phyloP scores from a whole-genome alignment of 2,797 vertebrate species.

The Epinephelus awoara region DNA sequence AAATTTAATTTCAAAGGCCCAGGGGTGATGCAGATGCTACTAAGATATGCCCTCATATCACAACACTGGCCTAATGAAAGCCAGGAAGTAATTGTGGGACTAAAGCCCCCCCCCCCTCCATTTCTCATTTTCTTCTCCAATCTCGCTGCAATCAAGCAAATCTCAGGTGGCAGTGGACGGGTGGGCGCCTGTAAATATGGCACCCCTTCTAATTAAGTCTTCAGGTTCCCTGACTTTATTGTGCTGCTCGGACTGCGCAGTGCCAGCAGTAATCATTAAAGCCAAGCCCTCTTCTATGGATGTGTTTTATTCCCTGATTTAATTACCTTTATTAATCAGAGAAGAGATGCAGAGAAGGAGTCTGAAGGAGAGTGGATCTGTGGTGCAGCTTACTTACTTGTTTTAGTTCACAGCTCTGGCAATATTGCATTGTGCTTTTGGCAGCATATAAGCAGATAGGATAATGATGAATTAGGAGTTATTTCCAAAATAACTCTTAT shows the following conservation, averaged over 20 bases:
- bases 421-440: constrained; percentile 70
- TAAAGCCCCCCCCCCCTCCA: constrained; percentile 38
- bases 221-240: constrained; percentile 82
- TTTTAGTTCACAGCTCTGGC: constrained; percentile 64
- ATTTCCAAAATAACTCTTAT: constrained; percentile 70
- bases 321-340: constrained; percentile 87
- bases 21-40: constrained; percentile 35
- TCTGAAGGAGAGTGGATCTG: constrained; percentile 34
- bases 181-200: constrained; percentile 79
- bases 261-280: constrained; percentile 84
- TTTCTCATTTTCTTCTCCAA: constrained; percentile 80
- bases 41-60: constrained; percentile 65
- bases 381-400: constrained; percentile 70
- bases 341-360: constrained; percentile 41
- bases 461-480: constrained; percentile 82
- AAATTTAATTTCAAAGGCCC: constrained; percentile 28
- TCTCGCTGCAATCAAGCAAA: constrained; percentile 79
- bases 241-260: constrained; percentile 69
- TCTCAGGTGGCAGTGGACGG: constrained; percentile 76
- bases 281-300: constrained; percentile 71
- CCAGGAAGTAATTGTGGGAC: constrained; percentile 68
- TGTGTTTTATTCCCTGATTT: constrained; percentile 83
- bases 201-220: constrained; percentile 84
- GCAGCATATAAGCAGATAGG: constrained; percentile 63
- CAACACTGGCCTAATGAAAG: constrained; percentile 73